Conservation (phyloP, 2,113 vertebrate genomes). For the Tragelaphus imberbis region DNA sequence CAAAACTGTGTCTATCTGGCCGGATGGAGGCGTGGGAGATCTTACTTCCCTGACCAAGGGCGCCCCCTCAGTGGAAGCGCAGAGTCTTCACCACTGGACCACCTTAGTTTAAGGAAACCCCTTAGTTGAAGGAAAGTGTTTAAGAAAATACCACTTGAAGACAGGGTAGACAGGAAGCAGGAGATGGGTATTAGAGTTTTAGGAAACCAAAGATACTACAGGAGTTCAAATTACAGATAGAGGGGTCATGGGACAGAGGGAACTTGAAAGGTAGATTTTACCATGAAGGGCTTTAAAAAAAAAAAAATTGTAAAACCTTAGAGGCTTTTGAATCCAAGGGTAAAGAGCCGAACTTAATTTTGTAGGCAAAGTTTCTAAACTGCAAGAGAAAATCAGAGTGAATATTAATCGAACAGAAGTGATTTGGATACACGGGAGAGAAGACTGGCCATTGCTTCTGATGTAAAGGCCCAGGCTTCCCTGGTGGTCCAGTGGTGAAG, state of each 20-base stretch:
- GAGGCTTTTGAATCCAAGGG: not conserved
- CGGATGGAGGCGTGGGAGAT: not conserved
- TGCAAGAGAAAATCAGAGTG: not conserved
- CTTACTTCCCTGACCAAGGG: not conserved
- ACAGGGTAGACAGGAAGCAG: not conserved
- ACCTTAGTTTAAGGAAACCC: not conserved
- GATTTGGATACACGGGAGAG: not conserved
- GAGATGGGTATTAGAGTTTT: not conserved
- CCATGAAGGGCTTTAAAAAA: not conserved
- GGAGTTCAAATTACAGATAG: not conserved
- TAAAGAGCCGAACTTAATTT: not conserved
- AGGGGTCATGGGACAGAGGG: not conserved
- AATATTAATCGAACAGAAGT: not conserved
- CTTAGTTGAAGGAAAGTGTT: not conserved
- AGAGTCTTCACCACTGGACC: not conserved
- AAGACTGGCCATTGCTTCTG: not conserved
- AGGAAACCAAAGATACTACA: not conserved
- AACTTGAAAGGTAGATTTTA: not conserved
- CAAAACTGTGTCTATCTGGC: not conserved
- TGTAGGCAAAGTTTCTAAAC: not conserved
- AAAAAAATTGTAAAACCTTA: not conserved
- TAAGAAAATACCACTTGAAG: not conserved
- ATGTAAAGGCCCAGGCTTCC: not conserved
- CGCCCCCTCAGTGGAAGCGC: not conserved
- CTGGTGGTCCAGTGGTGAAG: not conserved